Evolutionary conservation across 2,797 vertebrate genomes (phyloP).

Genomic region (Protonibea diacanthus): DNA sequence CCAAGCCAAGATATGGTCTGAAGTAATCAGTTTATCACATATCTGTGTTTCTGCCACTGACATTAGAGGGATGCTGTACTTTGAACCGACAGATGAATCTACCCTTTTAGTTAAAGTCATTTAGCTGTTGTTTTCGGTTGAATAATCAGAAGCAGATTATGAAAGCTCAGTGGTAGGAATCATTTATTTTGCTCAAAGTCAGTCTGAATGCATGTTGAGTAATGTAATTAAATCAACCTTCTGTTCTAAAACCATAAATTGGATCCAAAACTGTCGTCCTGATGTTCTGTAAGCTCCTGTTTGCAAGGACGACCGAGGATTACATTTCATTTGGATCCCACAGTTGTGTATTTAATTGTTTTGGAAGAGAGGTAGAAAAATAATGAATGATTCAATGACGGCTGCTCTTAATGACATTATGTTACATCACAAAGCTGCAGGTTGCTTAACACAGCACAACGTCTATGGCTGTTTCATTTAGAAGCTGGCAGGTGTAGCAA

Average conservation of each 20-base stretch:
- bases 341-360: constrained; percentile 59
- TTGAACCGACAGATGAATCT: background rate
- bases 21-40: background rate
- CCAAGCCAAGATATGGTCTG: background rate
- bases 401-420: constrained; percentile 48
- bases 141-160: constrained; percentile 44
- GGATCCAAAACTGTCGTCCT: constrained; percentile 60
- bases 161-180: constrained; percentile 31
- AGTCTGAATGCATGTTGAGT: constrained; percentile 50
- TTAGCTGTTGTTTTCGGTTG: constrained; percentile 38
- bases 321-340: constrained; percentile 65
- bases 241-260: constrained; percentile 64
- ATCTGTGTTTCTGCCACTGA: background rate
- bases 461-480: background rate
- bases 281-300: constrained; percentile 68
- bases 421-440: constrained; percentile 33
- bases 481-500: background rate
- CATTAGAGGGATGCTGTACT: background rate
- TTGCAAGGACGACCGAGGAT: constrained; percentile 70
- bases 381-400: constrained; percentile 26
- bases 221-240: constrained; percentile 73
- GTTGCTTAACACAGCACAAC: background rate
- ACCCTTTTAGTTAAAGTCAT: constrained; percentile 18
- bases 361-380: constrained; percentile 24
- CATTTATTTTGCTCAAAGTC: constrained; percentile 54